Evolutionary conservation across 2,797 vertebrate species (phyloP).

Genomic region (Molossus molossus): DNA sequence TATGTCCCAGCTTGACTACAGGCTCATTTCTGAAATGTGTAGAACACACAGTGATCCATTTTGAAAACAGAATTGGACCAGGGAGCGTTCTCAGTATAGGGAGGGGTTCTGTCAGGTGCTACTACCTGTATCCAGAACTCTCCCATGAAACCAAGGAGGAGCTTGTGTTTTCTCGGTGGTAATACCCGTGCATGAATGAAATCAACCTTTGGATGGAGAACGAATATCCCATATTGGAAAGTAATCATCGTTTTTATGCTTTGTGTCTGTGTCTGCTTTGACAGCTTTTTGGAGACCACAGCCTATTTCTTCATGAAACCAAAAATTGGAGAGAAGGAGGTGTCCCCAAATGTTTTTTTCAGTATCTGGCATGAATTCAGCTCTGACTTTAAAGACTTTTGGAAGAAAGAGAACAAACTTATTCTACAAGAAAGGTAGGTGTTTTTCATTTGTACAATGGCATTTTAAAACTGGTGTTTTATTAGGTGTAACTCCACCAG

Average conservation of each 20-base stretch:
- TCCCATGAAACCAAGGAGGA: background rate
- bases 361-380: conserved; percentile 98
- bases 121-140: background rate
- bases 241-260: conserved; percentile 76
- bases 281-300: conserved; percentile 96
- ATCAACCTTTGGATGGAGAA: conserved; percentile 67
- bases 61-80: background rate
- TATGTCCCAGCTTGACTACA: background rate
- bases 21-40: conserved; percentile 29
- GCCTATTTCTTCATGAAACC: conserved; percentile 96
- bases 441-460: conserved; percentile 85
- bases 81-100: background rate
- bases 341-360: conserved; percentile 96
- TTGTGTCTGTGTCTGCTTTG: conserved; percentile 82
- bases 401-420: conserved; percentile 98
- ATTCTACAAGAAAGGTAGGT: conserved; percentile 96
- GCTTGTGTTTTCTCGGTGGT: conserved; percentile 26
- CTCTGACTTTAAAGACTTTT: conserved; percentile 97
- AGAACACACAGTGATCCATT: background rate
- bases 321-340: conserved; percentile 97
- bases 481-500: conserved; percentile 58
- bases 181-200: conserved; percentile 69
- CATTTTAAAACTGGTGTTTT: conserved; percentile 78
- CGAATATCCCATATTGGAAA: conserved; percentile 32
- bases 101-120: background rate